Conservation (phyloP, 2,113 vertebrate species). For the Catharus bicknelli region DNA sequence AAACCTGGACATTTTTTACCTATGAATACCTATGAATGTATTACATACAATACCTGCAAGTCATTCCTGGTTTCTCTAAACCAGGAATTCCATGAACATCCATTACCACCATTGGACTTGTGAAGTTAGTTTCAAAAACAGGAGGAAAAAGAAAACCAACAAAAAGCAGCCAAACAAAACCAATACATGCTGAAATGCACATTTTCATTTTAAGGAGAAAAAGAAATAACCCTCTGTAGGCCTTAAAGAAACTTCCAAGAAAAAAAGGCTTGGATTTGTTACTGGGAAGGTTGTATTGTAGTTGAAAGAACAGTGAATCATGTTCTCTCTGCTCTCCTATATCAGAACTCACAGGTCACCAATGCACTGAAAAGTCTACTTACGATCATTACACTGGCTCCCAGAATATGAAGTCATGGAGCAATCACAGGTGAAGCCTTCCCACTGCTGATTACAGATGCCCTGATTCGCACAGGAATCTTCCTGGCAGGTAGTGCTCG, state of each 20-base stretch:
- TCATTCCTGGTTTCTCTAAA: background rate
- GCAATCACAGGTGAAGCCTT: conserved; percentile 96
- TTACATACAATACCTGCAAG: background rate
- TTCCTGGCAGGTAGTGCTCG: conserved; percentile 95
- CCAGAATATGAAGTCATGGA: conserved; percentile 97
- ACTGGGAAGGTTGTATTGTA: background rate
- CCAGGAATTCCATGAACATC: background rate
- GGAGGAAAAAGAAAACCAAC: too few species aligned
- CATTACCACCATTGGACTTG: background rate
- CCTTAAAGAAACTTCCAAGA: background rate
- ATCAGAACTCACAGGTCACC: background rate
- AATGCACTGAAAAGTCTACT: conserved; percentile 71
- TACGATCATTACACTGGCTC: conserved; percentile 96
- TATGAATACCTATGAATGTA: background rate
- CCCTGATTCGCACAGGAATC: conserved; percentile 97
- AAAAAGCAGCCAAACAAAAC: background rate
- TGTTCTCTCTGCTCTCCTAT: background rate
- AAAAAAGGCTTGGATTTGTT: background rate
- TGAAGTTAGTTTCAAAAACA: background rate
- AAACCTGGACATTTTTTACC: background rate
- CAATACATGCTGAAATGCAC: background rate
- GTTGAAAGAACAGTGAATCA: background rate
- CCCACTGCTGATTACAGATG: conserved; percentile 97
- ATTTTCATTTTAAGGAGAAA: background rate
- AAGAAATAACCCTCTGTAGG: background rate